These are phyloP conservation scores for Notospermus geniculatus DNA, from an alignment of 1,140 invertebrate genomes.

Conservation along the genomic window DNA sequence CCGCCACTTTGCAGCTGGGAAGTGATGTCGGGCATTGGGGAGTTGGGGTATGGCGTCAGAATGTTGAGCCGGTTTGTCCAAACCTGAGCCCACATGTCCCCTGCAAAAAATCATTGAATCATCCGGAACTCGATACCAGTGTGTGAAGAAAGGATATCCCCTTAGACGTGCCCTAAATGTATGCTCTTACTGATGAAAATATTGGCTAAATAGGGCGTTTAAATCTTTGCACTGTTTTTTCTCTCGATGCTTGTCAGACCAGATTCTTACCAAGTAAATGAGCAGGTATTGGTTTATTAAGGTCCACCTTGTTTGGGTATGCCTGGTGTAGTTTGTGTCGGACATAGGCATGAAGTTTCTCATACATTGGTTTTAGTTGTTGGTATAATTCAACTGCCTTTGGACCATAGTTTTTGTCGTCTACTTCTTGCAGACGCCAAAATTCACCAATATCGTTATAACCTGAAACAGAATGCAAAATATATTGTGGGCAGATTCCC, in stretches of 20 bases:
- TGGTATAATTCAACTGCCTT: conserved; percentile 32
- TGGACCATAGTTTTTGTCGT: conserved; percentile 32
- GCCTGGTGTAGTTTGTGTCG: conserved; percentile 32
- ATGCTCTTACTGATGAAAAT: no score
- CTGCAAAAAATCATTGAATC: conserved; percentile 52
- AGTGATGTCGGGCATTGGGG: conserved; percentile 70
- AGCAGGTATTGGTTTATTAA: conserved; percentile 80
- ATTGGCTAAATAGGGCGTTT: no score
- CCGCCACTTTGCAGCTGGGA: conserved; percentile 69
- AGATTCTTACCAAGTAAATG: conserved; percentile 67
- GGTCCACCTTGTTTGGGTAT: conserved; percentile 32
- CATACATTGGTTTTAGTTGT: conserved; percentile 44
- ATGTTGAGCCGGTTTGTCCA: conserved; percentile 80
- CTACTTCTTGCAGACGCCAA: conserved; percentile 43
- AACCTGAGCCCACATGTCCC: conserved; percentile 89
- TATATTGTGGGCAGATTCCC: no score
- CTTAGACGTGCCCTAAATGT: no score
- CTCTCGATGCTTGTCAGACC: conserved; percentile 61
- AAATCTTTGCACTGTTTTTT: no score
- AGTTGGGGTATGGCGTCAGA: conserved; percentile 73
- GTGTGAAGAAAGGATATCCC: no score
- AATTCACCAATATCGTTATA: conserved; percentile 37
- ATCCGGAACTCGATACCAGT: no score
- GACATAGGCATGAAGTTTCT: conserved; percentile 52
- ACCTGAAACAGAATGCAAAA: conserved; percentile 23